Conservation (phyloP, 2,797 vertebrate genomes). For the Tauraco hartlaubi region DNA sequence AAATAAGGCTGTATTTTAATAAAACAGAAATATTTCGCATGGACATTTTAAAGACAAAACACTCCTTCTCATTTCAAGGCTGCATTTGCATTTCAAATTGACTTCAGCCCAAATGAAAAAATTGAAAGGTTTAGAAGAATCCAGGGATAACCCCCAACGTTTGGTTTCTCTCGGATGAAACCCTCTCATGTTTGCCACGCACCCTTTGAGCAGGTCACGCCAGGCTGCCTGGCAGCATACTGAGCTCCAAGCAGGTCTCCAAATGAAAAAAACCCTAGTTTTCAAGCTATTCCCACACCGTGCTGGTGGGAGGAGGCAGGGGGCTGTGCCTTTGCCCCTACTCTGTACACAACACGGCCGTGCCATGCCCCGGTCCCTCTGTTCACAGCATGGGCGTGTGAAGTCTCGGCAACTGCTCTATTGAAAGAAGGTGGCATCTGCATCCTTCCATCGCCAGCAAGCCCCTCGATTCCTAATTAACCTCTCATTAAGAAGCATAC, state of each 20-base stretch:
- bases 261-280: not conserved
- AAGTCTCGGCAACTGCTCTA: not conserved
- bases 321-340: not conserved
- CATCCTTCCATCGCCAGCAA: not conserved
- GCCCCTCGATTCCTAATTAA: not conserved
- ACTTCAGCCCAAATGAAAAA: not conserved
- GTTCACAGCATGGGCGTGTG: no score
- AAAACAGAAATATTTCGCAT: not conserved
- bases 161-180: not conserved
- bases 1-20: not conserved
- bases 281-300: not conserved
- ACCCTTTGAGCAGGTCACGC: not conserved
- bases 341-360: fast-evolving
- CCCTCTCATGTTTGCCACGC: not conserved
- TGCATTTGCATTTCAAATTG: not conserved
- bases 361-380: not conserved
- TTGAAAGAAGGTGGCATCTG: not conserved
- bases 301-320: not conserved
- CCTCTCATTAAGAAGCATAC: not conserved
- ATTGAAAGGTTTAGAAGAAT: not conserved
- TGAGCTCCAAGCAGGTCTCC: not conserved
- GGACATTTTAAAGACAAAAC: not conserved
- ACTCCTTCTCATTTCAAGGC: not conserved
- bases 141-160: fast-evolving
- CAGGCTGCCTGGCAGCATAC: not conserved